phyloP scores from a whole-genome alignment of 2,113 vertebrate genomes.

The Platycercus adscitus region DNA sequence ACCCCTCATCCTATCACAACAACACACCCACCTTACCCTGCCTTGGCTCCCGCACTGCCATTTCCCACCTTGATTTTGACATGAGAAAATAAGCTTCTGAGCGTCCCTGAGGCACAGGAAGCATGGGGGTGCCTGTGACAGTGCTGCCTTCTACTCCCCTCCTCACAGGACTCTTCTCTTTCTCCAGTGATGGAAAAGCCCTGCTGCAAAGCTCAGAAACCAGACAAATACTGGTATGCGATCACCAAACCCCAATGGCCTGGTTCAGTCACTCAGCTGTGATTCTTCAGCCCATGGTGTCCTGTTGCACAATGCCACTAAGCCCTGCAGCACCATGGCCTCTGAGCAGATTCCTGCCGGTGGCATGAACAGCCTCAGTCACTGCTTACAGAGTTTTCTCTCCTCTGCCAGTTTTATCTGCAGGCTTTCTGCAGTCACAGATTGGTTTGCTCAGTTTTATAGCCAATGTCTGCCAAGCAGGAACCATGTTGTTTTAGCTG shows the following conservation, averaged over 20 bases:
- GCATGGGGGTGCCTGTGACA: not conserved
- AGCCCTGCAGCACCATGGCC: not conserved
- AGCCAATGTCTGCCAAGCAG: not conserved
- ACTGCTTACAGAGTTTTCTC: not conserved
- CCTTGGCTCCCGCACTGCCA: not conserved
- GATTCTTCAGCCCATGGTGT: not conserved
- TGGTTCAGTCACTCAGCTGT: not conserved
- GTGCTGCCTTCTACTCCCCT: not conserved
- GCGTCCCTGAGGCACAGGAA: not conserved
- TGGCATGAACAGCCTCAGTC: not conserved
- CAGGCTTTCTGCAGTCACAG: not conserved
- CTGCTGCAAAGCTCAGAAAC: not conserved
- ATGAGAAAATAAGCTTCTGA: not conserved
- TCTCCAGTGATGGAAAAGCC: not conserved
- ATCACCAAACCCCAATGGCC: not conserved
- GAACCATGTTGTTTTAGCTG: not conserved
- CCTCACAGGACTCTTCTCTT: not conserved
- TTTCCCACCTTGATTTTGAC: slow-evolving; percentile 19
- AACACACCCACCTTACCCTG: not conserved
- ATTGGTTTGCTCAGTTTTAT: not conserved
- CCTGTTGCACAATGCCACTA: not conserved
- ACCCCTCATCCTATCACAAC: not conserved
- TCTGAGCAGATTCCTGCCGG: rapidly evolving
- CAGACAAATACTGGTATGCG: not conserved
- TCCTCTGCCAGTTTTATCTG: not conserved